phyloP scores from a whole-genome alignment of 2,113 vertebrate genomes.

The Micromys minutus region DNA sequence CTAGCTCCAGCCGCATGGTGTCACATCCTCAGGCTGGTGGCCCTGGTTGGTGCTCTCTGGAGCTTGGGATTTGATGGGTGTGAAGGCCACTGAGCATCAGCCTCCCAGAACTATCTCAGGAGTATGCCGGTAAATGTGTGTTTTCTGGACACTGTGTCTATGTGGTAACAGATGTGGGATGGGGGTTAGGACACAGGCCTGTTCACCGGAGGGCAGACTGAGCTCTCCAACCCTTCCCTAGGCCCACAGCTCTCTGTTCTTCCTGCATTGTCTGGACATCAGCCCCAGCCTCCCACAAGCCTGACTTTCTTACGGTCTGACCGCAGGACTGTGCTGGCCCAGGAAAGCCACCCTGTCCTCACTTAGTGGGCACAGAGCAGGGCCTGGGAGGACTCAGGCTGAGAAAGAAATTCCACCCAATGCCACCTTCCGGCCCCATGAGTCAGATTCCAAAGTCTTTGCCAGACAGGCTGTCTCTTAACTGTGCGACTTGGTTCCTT shows the following conservation, averaged over 20 bases:
- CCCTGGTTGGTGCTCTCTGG: neutral
- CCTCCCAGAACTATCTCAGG: neutral
- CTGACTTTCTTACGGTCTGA: neutral
- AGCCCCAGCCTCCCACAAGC: neutral
- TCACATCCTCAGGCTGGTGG: conserved; percentile 32
- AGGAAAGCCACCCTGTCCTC: neutral
- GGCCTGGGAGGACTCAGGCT: neutral
- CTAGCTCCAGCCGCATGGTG: neutral
- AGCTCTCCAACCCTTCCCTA: neutral
- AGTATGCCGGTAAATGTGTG: conserved; percentile 63
- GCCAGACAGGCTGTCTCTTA: conserved; percentile 74
- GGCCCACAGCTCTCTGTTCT: neutral
- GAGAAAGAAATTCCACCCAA: neutral
- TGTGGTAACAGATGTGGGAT: neutral
- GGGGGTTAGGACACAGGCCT: neutral
- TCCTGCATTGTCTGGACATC: neutral
- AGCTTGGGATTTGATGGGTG: neutral
- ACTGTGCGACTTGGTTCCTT: neutral
- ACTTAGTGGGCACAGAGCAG: neutral
- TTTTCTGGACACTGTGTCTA: conserved; percentile 51
- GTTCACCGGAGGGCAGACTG: neutral
- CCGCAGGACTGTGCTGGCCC: neutral
- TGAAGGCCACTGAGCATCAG: neutral
- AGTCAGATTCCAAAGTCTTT: conserved; percentile 74
- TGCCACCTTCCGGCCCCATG: conserved; percentile 51